Conservation (phyloP, 2,113 vertebrate genomes). For the Gobiocypris rarus region DNA sequence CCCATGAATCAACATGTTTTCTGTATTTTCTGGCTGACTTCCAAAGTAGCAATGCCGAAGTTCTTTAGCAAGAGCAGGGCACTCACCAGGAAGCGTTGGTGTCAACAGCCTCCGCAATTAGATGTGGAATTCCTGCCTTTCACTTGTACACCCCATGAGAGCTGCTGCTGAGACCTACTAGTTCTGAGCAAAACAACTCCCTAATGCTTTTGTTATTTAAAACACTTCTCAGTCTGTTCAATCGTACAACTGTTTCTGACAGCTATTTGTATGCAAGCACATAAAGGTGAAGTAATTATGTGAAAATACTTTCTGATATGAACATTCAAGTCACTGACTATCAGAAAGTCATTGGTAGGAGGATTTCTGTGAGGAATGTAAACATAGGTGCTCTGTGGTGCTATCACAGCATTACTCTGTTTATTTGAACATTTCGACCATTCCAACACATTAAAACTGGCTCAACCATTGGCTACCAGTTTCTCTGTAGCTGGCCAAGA, state of each 20-base stretch:
- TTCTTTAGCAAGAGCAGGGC: conserved; percentile 17
- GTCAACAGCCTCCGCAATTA: conserved; percentile 47
- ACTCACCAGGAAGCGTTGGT: conserved; percentile 25
- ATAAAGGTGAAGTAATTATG: background rate
- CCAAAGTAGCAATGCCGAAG: conserved; percentile 47
- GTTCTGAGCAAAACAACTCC: conserved; percentile 13
- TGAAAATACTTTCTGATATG: background rate
- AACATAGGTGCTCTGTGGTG: background rate
- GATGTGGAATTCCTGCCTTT: conserved; percentile 33
- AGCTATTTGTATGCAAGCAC: background rate
- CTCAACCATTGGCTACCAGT: background rate
- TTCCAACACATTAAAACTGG: background rate
- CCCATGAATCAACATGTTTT: background rate
- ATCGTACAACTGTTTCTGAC: background rate
- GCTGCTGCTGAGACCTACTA: background rate
- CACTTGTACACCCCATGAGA: background rate
- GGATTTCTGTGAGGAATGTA: background rate
- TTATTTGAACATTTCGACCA: background rate
- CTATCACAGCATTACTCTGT: background rate
- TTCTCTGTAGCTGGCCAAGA: too few relatives aligned
- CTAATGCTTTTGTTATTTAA: background rate
- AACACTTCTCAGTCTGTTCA: background rate
- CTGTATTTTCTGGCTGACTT: conserved; percentile 33
- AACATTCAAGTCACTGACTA: background rate
- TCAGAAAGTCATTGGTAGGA: background rate